Evolutionary conservation across 2,113 vertebrate species (phyloP).

Genomic region (Gracilinanus agilis): DNA sequence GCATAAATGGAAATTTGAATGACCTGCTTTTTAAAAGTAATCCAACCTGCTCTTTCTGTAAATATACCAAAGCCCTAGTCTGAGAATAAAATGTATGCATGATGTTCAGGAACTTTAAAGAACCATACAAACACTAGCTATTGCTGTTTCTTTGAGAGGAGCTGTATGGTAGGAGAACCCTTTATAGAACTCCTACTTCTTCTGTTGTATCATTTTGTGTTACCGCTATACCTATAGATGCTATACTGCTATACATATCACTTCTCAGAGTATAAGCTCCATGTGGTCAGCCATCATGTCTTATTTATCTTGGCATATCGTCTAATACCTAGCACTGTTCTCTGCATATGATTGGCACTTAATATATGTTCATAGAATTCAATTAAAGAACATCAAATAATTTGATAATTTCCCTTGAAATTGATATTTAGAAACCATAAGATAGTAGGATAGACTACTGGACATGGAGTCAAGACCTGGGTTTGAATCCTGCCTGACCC

Average conservation of each 20-base stretch:
- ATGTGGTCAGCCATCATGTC: not conserved
- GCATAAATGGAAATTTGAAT: not conserved
- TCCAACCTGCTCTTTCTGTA: not conserved
- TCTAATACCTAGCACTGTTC: not conserved
- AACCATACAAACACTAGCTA: not conserved
- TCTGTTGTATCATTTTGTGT: not conserved
- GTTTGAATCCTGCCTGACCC: not conserved
- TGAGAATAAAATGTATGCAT: not conserved
- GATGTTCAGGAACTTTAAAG: not conserved
- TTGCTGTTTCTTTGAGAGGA: not conserved
- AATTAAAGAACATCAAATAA: not conserved
- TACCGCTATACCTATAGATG: not conserved
- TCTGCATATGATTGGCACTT: not conserved
- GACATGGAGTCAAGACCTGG: not conserved
- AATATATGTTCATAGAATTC: not conserved
- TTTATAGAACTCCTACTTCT: not conserved
- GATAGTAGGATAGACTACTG: not conserved
- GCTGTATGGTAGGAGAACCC: not conserved
- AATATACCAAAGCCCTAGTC: not conserved
- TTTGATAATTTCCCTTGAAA: not conserved
- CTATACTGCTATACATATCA: not conserved
- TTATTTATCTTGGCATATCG: not conserved
- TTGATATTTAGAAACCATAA: not conserved
- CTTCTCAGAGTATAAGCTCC: not conserved
- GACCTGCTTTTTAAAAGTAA: not conserved